phyloP scores from a whole-genome alignment of 2,888 invertebrate genomes.

The Leucoma salicis region DNA sequence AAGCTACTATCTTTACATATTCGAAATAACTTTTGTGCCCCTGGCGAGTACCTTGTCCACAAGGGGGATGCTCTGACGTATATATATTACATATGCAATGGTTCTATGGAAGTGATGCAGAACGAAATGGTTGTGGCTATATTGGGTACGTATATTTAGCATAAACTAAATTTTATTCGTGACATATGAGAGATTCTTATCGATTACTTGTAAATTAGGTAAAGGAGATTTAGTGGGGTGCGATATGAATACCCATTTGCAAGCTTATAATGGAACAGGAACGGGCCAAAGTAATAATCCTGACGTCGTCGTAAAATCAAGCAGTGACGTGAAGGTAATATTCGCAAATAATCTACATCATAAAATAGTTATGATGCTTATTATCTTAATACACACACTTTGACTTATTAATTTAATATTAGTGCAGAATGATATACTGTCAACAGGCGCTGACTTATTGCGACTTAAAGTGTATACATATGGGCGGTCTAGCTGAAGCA shows the following conservation, averaged over 20 bases:
- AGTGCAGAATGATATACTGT: no score
- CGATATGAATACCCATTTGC: slow-evolving; percentile 92
- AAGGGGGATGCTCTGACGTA: slow-evolving; percentile 96
- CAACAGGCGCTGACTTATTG: slow-evolving; percentile 94
- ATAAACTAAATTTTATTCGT: neutral
- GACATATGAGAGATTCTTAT: neutral
- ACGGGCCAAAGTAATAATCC: slow-evolving; percentile 83
- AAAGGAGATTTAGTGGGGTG: slow-evolving; percentile 98
- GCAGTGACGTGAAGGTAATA: slow-evolving; percentile 92
- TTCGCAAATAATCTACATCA: no score
- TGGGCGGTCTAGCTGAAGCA: slow-evolving; percentile 94
- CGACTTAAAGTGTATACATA: slow-evolving; percentile 96
- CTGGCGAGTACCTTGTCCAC: slow-evolving; percentile 96
- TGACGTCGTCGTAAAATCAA: slow-evolving; percentile 94
- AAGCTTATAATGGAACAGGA: slow-evolving; percentile 83
- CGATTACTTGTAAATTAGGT: slow-evolving; percentile 79
- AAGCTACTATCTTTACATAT: slow-evolving; percentile 96
- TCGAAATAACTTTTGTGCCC: slow-evolving; percentile 96
- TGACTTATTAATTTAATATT: neutral
- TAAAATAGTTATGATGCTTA: neutral
- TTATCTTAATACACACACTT: no score
- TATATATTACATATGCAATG: slow-evolving; percentile 97
- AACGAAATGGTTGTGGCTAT: slow-evolving; percentile 98
- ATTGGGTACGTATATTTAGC: slow-evolving; percentile 82
- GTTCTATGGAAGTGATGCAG: slow-evolving; percentile 98